phyloP scores from a whole-genome alignment of 2,797 vertebrate species.

The Chelonia mydas region DNA sequence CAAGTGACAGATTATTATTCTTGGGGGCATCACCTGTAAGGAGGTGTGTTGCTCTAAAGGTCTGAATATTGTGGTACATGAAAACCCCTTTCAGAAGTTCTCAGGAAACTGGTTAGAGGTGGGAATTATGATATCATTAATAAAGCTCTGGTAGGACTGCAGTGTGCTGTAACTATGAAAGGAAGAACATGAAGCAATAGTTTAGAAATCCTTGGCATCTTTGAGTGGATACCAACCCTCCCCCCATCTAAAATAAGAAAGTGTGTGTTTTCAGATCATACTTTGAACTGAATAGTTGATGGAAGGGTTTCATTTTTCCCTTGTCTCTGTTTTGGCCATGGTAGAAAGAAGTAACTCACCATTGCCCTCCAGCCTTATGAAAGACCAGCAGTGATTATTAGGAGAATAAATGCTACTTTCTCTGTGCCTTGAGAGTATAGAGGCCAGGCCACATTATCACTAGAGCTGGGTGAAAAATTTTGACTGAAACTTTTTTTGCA shows the following conservation, averaged over 20 bases:
- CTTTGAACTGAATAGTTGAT: neutral
- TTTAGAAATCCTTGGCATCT: neutral
- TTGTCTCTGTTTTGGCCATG: neutral
- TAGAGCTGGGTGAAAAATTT: neutral
- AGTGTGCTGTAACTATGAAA: neutral
- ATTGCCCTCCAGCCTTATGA: neutral
- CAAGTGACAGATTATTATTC: neutral
- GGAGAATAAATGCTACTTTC: neutral
- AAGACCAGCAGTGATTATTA: neutral
- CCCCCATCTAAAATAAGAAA: neutral
- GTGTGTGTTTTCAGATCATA: neutral
- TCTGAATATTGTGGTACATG: neutral
- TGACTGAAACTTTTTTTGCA: neutral
- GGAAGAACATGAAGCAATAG: neutral
- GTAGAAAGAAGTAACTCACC: neutral
- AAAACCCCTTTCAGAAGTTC: neutral
- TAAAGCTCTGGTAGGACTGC: neutral
- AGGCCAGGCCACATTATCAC: neutral
- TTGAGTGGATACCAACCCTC: neutral
- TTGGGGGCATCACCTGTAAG: neutral
- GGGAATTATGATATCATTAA: neutral
- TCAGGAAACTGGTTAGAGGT: neutral
- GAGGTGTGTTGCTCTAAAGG: neutral
- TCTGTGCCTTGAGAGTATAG: neutral
- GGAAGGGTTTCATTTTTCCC: neutral